Evolutionary conservation across 2,888 invertebrate species (phyloP).

Genomic region (Psococerastis gibbosa): DNA sequence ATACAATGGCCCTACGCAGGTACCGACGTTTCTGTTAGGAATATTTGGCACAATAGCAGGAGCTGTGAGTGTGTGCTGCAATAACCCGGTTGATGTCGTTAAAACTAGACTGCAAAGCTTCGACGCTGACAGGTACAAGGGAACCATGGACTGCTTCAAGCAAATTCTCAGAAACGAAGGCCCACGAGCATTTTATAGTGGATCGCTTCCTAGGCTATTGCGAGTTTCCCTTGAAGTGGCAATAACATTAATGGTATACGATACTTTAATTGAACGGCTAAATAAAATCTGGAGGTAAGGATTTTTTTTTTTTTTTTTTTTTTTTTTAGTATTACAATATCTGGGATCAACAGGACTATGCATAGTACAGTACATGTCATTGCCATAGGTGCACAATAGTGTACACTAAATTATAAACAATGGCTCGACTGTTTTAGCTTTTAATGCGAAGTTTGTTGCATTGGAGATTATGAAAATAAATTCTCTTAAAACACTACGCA

Average conservation of each 20-base stretch:
- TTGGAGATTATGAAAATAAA: too few relatives aligned
- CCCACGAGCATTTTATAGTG: slow-evolving; percentile 42
- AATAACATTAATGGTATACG: slow-evolving; percentile 46
- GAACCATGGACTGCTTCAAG: slow-evolving; percentile 36
- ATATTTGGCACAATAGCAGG: slow-evolving; percentile 87
- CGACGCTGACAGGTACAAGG: slow-evolving; percentile 40
- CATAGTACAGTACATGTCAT: too few relatives aligned
- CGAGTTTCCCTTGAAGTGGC: slow-evolving; percentile 42
- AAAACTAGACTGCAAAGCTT: slow-evolving; percentile 94
- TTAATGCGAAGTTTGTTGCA: too few relatives aligned
- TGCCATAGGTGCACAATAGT: too few relatives aligned
- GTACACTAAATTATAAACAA: too few relatives aligned
- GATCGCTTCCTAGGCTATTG: slow-evolving; percentile 37
- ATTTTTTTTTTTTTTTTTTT: too few relatives aligned
- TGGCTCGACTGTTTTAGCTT: too few relatives aligned
- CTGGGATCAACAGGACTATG: too few relatives aligned
- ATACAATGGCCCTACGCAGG: slow-evolving; percentile 60
- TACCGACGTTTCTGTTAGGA: slow-evolving; percentile 79
- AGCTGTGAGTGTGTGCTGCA: slow-evolving; percentile 92
- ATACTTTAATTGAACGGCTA: slow-evolving; percentile 38
- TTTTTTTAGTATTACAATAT: too few relatives aligned
- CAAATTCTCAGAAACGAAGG: slow-evolving; percentile 40
- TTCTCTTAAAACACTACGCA: too few relatives aligned
- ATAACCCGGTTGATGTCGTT: slow-evolving; percentile 96
- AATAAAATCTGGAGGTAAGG: slow-evolving; percentile 35